Evolutionary conservation across 2,797 vertebrate genomes (phyloP).

Genomic region (Neosilurus mollespiculum): DNA sequence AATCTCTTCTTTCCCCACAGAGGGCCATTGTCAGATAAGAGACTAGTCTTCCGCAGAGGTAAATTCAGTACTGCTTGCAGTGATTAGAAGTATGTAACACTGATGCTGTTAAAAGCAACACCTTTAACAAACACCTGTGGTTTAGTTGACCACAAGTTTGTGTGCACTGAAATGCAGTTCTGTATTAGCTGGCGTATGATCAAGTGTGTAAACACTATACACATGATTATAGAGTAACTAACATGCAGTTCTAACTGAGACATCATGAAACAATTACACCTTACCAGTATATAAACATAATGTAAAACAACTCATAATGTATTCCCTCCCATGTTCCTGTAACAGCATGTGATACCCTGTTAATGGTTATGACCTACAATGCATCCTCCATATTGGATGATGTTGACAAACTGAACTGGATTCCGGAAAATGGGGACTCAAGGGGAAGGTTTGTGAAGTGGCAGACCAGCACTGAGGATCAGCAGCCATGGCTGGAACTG

Average conservation of each 20-base stretch:
- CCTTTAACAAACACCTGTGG: background rate
- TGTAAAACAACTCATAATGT: conserved; percentile 27
- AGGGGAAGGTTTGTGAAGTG: conserved; percentile 63
- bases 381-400: conserved; percentile 76
- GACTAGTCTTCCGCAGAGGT: conserved; percentile 82
- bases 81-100: background rate
- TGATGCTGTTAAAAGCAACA: background rate
- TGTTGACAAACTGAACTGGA: conserved; percentile 64
- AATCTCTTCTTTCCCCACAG: conserved; percentile 64
- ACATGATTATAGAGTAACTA: conserved; percentile 40
- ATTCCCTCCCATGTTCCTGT: conserved; percentile 3
- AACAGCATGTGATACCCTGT: conserved; percentile 72
- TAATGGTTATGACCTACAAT: conserved; percentile 70
- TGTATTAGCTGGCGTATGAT: background rate
- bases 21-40: conserved; percentile 85
- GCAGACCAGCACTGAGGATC: conserved; percentile 59
- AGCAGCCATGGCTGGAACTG: conserved; percentile 77
- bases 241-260: conserved; percentile 26
- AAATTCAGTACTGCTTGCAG: conserved; percentile 36
- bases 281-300: conserved; percentile 13
- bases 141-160: background rate
- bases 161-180: background rate
- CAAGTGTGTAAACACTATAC: background rate
- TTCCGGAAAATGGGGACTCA: conserved; percentile 53
- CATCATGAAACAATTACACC: conserved; percentile 34